Conservation (phyloP, 2,113 vertebrate species). For the Theristicus caerulescens region DNA sequence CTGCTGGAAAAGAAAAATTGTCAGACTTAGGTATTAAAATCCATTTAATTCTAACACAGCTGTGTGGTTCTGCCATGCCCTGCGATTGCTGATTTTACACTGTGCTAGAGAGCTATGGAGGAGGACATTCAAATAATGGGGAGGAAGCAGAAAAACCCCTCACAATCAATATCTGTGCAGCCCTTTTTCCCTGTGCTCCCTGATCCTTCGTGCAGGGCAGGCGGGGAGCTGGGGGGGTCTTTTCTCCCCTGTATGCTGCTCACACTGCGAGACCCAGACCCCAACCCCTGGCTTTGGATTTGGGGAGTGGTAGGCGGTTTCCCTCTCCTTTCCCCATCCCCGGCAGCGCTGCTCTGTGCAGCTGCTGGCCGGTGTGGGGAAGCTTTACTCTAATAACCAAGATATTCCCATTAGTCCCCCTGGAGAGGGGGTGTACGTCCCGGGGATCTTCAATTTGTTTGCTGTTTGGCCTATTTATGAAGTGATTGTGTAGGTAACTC, state of each 20-base stretch:
- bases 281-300: accelerated
- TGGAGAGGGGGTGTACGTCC: background rate
- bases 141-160: background rate
- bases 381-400: background rate
- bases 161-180: no score
- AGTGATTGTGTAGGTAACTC: background rate
- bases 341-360: background rate
- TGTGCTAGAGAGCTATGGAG: background rate
- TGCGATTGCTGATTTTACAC: accelerated
- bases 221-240: background rate
- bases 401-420: background rate
- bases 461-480: background rate
- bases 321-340: background rate
- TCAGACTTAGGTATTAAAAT: background rate
- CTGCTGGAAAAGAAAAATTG: background rate
- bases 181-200: no score
- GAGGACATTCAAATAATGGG: background rate
- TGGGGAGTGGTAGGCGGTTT: background rate
- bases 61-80: background rate
- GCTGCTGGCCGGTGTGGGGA: background rate
- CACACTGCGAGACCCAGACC: background rate
- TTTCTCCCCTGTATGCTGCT: background rate
- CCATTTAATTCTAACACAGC: background rate
- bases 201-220: background rate
- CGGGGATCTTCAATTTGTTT: background rate